Conservation (phyloP, 92 coral and sea anemone species). For the Anthopleura xanthogrammica region DNA sequence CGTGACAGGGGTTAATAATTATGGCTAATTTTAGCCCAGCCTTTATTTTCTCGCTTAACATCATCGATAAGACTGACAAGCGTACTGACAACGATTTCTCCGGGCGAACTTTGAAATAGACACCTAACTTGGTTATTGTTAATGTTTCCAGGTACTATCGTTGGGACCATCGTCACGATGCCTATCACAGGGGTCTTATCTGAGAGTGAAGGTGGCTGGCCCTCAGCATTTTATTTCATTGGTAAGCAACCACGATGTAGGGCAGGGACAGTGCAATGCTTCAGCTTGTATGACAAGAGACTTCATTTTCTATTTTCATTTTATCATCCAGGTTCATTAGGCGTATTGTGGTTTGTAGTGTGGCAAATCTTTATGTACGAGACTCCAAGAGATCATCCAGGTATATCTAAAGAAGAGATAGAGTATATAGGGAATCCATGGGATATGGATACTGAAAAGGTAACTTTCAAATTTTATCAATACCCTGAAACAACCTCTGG, state of each 20-base stretch:
- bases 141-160: conserved; percentile 42
- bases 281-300: too few relatives aligned
- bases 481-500: too few relatives aligned
- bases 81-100: neutral
- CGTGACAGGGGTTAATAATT: too few relatives aligned
- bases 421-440: conserved; percentile 50
- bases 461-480: conserved; percentile 1
- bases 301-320: neutral
- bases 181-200: conserved; percentile 61
- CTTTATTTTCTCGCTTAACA: too few relatives aligned
- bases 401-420: conserved; percentile 45
- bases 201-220: conserved; percentile 70
- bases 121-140: neutral
- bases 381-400: conserved; percentile 44
- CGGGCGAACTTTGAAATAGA: neutral
- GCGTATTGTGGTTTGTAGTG: conserved; percentile 47
- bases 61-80: neutral
- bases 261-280: too few relatives aligned
- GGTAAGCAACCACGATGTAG: conserved; percentile 29
- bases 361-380: conserved; percentile 55
- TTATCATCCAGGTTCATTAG: conserved; percentile 31
- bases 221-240: conserved; percentile 69
- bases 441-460: conserved; percentile 21
- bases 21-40: too few relatives aligned
- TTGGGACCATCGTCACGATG: conserved; percentile 69